Conservation (phyloP, 2,888 invertebrate genomes). For the Tetrapedia diversipes region DNA sequence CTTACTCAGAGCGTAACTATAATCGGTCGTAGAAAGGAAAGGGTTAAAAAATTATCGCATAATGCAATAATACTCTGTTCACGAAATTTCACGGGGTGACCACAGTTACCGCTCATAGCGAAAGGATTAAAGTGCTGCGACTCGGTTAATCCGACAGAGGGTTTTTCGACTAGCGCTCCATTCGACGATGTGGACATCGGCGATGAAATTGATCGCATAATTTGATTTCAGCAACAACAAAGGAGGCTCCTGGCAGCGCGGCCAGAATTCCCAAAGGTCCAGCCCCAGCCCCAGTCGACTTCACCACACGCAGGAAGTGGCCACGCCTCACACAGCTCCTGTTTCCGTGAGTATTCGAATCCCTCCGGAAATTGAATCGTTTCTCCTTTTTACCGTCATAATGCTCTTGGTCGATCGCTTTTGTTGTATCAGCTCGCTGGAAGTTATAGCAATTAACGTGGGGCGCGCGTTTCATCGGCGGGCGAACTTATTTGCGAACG, state of each 20-base stretch:
- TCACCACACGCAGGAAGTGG: conserved; percentile 72
- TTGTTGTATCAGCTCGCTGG: neutral
- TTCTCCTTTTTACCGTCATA: conserved; percentile 18
- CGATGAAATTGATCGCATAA: conserved; percentile 15
- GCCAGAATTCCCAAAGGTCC: conserved; percentile 77
- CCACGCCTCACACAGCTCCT: conserved; percentile 78
- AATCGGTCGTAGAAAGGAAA: too few relatives aligned
- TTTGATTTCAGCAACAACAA: conserved; percentile 61
- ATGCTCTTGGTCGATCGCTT: conserved; percentile 21
- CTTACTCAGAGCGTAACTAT: too few relatives aligned
- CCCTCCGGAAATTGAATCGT: conserved; percentile 40
- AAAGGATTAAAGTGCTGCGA: too few relatives aligned
- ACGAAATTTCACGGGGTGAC: too few relatives aligned
- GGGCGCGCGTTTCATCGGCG: too few relatives aligned
- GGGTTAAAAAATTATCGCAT: too few relatives aligned
- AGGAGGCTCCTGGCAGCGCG: conserved; percentile 65
- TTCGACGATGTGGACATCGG: neutral
- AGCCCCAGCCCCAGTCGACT: conserved; percentile 77
- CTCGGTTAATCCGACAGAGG: too few relatives aligned
- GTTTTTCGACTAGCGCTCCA: too few relatives aligned
- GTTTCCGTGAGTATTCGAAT: conserved; percentile 77
- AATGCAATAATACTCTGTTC: too few relatives aligned
- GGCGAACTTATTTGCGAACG: too few relatives aligned
- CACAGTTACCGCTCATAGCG: too few relatives aligned
- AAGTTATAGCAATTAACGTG: neutral